Conservation (phyloP, 2,113 vertebrate genomes). For the Peromyscus maniculatus region DNA sequence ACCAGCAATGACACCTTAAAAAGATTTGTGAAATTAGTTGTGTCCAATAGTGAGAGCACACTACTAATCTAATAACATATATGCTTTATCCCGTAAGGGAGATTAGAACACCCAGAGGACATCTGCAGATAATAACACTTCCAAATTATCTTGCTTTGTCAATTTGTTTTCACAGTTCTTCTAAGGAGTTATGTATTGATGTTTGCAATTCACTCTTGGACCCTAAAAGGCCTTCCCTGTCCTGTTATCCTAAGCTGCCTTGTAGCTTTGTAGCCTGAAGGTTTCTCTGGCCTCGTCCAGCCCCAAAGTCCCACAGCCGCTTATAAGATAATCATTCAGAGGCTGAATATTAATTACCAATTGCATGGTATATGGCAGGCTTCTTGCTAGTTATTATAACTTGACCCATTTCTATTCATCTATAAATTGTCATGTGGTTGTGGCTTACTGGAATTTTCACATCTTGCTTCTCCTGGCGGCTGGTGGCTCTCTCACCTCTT, state of each 20-base stretch:
- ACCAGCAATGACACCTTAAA: constrained; percentile 54
- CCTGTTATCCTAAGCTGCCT: background rate
- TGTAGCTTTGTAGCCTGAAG: background rate
- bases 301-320: too few relatives aligned
- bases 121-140: constrained; percentile 42
- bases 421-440: too few relatives aligned
- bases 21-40: constrained; percentile 53
- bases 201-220: constrained; percentile 26
- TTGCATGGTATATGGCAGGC: too few relatives aligned
- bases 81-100: constrained; percentile 41
- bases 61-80: constrained; percentile 28
- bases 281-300: too few relatives aligned
- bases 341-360: too few relatives aligned
- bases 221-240: background rate
- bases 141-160: background rate
- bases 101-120: constrained; percentile 50
- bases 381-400: too few relatives aligned
- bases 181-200: constrained; percentile 17
- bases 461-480: too few relatives aligned
- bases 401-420: too few relatives aligned
- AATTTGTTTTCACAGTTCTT: constrained; percentile 48
- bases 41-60: constrained; percentile 40
- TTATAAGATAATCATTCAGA: too few relatives aligned
- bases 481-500: too few relatives aligned
- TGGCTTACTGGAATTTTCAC: too few relatives aligned